Evolutionary conservation across 2,113 vertebrate species (phyloP), one percentile per base, ranked within the genome.

Genomic region (Myrmophylax atrothorax): DNA sequence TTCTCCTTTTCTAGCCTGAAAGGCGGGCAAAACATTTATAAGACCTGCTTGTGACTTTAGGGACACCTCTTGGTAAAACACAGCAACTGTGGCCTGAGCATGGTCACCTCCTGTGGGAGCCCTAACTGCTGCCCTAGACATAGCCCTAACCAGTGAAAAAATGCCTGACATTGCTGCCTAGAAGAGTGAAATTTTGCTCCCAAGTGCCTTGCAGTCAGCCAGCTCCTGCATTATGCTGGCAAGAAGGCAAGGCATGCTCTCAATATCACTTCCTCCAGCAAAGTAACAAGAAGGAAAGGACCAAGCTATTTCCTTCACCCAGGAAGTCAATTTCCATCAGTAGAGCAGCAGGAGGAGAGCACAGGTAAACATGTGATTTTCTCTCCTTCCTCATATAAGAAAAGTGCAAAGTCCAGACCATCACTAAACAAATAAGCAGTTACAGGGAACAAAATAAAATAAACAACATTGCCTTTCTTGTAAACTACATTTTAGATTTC

Each of bases 31-130:
- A 84, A 70, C 9, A 33, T 70, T 70, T 33, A 1, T 18, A 70
- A 38, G 42, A 4, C 5, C 44, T 67, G 16, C 17, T 72, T 55
- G 42, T 33, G 52, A 15, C 9, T 47, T 76, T 33, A 77, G 38
- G 19, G 42, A 81, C 6, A 7, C 11, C 23, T 74, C 37, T 70
- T 47, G 49, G 68, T 40, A 69, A 73, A 76, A 75, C 13, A 18
- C 67, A 24, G 49, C 33, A 53, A 8, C 24, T 9, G 1, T 1
- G 28, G 18, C 26, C 47, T 19, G 18, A 53, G 25, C 0, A 0
- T 3, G 7, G 53, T 49, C 60, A 6, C 28, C 24, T 50, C 49
- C 22, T 3, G 2, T 2, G 6, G 59, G 35, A 52, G 6, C 1
- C 0, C 28, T 19, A 19, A 63, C 31, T 9, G 9, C 31, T 31